Evolutionary conservation across 2,888 invertebrate species (phyloP), one percentile per base, ranked within the genome.

Genomic region (Anagyrus pseudococci): DNA sequence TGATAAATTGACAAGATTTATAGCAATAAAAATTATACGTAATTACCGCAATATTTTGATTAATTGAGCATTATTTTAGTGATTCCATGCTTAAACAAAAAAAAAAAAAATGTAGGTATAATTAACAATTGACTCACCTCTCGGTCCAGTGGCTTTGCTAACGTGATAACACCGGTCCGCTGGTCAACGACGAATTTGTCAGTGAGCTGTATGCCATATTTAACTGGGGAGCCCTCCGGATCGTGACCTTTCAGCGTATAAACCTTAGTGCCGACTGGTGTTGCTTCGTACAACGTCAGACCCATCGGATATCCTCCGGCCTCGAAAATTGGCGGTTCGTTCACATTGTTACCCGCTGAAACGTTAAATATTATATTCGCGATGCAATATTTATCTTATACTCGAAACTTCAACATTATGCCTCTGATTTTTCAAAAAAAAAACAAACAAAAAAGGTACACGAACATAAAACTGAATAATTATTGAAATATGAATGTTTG

Each of bases 121-220:
- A n/a, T n/a, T 33, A 33, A 73, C 17, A 52, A 48, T 58, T 49
- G 6, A 26, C 43, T 77, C 80, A 91, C 92, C 86, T 95, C 94
- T 75, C 93, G 86, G 82, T 96, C 93, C 69, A 96, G 83, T 0
- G 91, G 89, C 76, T 89, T 89, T 15, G 88, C 87, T 41, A 95
- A 83, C 1, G 88, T 92, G 54, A 96, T 92, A 66, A 89, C 89
- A 10, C 95, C 95, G 2, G 90, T 89, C 46, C 84, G 83, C 13
- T 90, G 84, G 80, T 95, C 86, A 10, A 94, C 94, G 66, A 85
- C 84, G 72, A 95, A 89, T 75, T 90, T 87, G 79, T 94, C 92
- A 2, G 94, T 93, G 25, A 93, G 93, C 66, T 89, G 86, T 62
- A 93, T 84, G 54, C 90, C 89, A 77, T 84, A 88, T 72, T 86